Evolutionary conservation across 2,113 vertebrate species (phyloP).

Genomic region (Gasterosteus aculeatus): DNA sequence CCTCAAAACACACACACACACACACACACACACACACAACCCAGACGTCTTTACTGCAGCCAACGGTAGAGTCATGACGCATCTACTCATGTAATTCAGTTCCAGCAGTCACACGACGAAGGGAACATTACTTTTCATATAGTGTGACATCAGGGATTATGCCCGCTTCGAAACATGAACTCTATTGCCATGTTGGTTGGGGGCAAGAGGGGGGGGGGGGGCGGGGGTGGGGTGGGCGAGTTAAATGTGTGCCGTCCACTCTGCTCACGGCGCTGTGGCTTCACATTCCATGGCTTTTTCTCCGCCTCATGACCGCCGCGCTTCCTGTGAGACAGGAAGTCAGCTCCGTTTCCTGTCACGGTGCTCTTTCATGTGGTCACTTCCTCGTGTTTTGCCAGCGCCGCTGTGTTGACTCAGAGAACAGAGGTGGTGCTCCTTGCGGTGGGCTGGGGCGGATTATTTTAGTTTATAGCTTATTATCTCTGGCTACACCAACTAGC

Average conservation of each 20-base stretch:
- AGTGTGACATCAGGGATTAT: constrained; percentile 49
- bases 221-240: background rate
- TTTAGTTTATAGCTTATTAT: background rate
- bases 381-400: constrained; percentile 79
- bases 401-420: constrained; percentile 63
- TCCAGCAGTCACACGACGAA: constrained; percentile 41
- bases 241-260: constrained; percentile 52
- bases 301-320: constrained; percentile 67
- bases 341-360: constrained; percentile 78
- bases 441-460: constrained; percentile 16
- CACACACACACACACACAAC: constrained; percentile 24
- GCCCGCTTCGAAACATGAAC: constrained; percentile 55
- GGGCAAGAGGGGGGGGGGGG: background rate
- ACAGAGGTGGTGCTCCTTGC: constrained; percentile 46
- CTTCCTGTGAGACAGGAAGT: constrained; percentile 84
- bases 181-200: background rate
- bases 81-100: constrained; percentile 28
- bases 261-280: constrained; percentile 44
- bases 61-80: constrained; percentile 32
- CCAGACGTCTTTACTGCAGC: constrained; percentile 32
- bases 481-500: background rate
- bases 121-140: constrained; percentile 32
- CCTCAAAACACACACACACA: constrained; percentile 20
- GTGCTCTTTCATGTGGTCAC: constrained; percentile 85
- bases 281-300: constrained; percentile 72